These are phyloP conservation scores for Battus philenor DNA, from an alignment of 1,140 invertebrate species.

Conservation along the genomic window DNA sequence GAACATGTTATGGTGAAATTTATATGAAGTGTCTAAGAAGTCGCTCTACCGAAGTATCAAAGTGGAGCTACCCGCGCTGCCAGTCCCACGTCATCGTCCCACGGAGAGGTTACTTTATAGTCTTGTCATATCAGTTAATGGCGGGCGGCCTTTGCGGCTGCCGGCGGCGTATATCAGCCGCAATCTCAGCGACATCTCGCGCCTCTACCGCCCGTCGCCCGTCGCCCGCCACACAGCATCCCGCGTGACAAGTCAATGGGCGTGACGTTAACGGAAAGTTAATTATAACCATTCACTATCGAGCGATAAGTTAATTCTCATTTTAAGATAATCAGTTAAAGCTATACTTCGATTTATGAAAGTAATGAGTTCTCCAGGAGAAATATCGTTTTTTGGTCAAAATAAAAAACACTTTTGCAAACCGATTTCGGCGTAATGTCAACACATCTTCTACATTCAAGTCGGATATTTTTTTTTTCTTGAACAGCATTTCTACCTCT, in stretches of 20 bases:
- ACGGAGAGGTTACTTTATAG: constrained; percentile 15
- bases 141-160: constrained; percentile 13
- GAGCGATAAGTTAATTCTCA: constrained; percentile 2
- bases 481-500: too few species aligned
- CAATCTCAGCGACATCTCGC: constrained; percentile 10
- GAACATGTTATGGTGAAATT: too few species aligned
- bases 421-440: too few species aligned
- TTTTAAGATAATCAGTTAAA: too few species aligned
- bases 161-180: constrained; percentile 3
- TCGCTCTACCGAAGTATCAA: too few species aligned
- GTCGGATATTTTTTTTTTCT: too few species aligned
- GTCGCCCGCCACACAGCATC: not conserved
- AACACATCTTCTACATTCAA: too few species aligned
- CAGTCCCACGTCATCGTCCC: constrained; percentile 8
- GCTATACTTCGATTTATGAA: too few species aligned
- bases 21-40: too few species aligned
- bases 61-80: constrained; percentile 1
- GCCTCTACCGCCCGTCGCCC: not conserved
- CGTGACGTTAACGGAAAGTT: not conserved
- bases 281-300: not conserved
- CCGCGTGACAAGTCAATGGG: not conserved
- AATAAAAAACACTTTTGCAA: too few species aligned
- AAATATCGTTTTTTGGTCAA: too few species aligned
- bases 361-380: too few species aligned
- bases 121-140: constrained; percentile 17